Conservation (phyloP, 1,140 invertebrate genomes). For the Drosophila nikananu region DNA sequence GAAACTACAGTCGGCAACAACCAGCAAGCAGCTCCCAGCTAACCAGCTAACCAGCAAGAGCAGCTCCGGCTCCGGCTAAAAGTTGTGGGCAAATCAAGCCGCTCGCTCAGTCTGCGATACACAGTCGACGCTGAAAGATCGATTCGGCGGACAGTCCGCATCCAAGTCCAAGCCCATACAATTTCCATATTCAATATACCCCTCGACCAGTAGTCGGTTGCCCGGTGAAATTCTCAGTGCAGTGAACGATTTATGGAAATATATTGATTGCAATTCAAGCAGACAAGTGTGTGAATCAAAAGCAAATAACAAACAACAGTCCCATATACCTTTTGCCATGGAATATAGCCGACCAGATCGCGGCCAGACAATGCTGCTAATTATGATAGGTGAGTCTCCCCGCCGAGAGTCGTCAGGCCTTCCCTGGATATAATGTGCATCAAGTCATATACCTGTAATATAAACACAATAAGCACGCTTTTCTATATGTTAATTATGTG, state of each 20-base stretch:
- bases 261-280: conserved; percentile 49
- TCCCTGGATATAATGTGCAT: conserved; percentile 14
- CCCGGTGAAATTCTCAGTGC: conserved; percentile 51
- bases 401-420: conserved; percentile 24
- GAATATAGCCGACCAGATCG: conserved; percentile 12
- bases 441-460: background rate
- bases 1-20: conserved; percentile 10
- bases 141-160: conserved; percentile 49
- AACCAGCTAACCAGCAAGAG: conserved; percentile 21
- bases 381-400: conserved; percentile 58
- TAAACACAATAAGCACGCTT: conserved; percentile 6
- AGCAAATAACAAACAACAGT: conserved; percentile 49
- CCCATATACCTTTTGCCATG: conserved; percentile 8
- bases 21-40: background rate
- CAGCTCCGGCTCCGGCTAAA: conserved; percentile 52
- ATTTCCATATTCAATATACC: conserved; percentile 18
- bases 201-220: conserved; percentile 24
- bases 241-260: conserved; percentile 67
- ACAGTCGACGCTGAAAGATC: conserved; percentile 75
- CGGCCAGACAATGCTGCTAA: conserved; percentile 52
- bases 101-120: conserved; percentile 66
- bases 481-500: conserved; percentile 49
- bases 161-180: conserved; percentile 6
- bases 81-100: conserved; percentile 45
- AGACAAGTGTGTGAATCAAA: conserved; percentile 58